A percentile compares a stretch with the other conserved stretches of the same genome.
These are phyloP conservation scores for Phengaris arion DNA, from an alignment of 2,888 invertebrate genomes.

Conservation along the genomic window DNA sequence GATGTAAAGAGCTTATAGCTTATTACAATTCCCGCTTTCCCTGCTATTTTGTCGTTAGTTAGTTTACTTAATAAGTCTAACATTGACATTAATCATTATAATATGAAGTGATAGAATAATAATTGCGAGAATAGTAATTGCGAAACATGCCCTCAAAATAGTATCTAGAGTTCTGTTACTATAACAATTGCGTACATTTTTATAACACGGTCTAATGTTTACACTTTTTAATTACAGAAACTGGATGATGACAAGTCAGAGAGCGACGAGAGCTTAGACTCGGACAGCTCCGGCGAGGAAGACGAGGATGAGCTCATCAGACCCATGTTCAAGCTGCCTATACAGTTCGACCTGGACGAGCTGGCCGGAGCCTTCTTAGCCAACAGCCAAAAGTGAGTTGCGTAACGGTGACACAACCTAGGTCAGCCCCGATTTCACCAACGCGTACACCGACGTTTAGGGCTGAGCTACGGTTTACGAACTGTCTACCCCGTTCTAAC, in stretches of 20 bases:
- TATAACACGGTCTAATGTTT: background rate
- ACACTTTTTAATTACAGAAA: slow-evolving; percentile 56
- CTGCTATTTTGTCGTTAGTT: background rate
- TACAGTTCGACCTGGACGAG: slow-evolving; percentile 90
- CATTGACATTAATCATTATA: background rate
- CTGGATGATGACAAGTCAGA: slow-evolving; percentile 65
- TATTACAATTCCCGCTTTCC: slow-evolving; percentile 1
- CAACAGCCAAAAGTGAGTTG: slow-evolving; percentile 82
- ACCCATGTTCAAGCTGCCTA: slow-evolving; percentile 85
- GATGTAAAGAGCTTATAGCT: slow-evolving; percentile 5
- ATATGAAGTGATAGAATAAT: background rate
- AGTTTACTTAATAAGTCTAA: background rate
- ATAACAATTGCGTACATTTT: too few relatives aligned
- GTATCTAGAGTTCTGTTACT: too few relatives aligned
- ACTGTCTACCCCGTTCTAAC: too few relatives aligned
- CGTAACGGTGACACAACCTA: background rate
- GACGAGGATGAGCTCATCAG: slow-evolving; percentile 80
- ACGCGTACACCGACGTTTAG: too few relatives aligned
- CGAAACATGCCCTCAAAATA: too few relatives aligned
- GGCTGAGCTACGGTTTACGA: too few relatives aligned
- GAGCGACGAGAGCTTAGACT: slow-evolving; percentile 74
- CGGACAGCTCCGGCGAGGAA: slow-evolving; percentile 80
- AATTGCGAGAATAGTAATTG: too few relatives aligned
- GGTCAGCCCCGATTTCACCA: background rate
- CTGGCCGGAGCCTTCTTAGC: slow-evolving; percentile 86